phyloP scores from a whole-genome alignment of 1,140 invertebrate genomes.

The Drosophila hydei region DNA sequence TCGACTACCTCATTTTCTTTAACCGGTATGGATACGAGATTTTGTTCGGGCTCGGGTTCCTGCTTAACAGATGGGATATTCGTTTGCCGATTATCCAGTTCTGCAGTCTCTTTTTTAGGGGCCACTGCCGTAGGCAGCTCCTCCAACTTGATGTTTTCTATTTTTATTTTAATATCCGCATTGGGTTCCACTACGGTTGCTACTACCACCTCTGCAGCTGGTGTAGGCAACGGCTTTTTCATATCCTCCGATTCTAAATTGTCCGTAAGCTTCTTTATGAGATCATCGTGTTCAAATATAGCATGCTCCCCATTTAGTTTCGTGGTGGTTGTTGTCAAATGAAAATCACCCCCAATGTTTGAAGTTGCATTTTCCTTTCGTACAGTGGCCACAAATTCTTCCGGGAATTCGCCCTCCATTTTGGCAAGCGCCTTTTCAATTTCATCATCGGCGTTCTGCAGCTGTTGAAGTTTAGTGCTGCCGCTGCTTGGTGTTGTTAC shows the following conservation, averaged over 20 bases:
- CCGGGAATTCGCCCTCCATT: constrained; percentile 86
- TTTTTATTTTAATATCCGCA: constrained; percentile 51
- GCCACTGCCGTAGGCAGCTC: constrained; percentile 42
- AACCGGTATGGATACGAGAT: background rate
- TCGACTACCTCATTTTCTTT: constrained; percentile 35
- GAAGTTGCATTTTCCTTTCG: constrained; percentile 47
- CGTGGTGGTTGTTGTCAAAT: constrained; percentile 25
- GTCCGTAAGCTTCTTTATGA: constrained; percentile 77
- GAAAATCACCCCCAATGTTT: constrained; percentile 22
- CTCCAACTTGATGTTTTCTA: constrained; percentile 49
- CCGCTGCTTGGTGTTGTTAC: constrained; percentile 10
- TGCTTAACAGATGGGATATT: constrained; percentile 2
- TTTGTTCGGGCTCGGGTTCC: constrained; percentile 11
- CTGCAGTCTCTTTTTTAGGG: constrained; percentile 44
- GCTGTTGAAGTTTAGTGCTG: constrained; percentile 73
- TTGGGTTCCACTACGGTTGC: constrained; percentile 19
- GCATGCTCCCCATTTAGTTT: constrained; percentile 73
- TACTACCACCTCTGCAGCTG: background rate
- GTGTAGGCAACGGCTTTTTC: constrained; percentile 7
- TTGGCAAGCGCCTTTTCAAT: constrained; percentile 88
- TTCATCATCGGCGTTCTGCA: constrained; percentile 85
- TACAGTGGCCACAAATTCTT: constrained; percentile 59
- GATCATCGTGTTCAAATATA: constrained; percentile 78
- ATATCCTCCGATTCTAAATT: constrained; percentile 38
- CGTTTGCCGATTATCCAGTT: background rate